Conservation (phyloP, 2,888 invertebrate genomes). For the Panzeria rudis region DNA sequence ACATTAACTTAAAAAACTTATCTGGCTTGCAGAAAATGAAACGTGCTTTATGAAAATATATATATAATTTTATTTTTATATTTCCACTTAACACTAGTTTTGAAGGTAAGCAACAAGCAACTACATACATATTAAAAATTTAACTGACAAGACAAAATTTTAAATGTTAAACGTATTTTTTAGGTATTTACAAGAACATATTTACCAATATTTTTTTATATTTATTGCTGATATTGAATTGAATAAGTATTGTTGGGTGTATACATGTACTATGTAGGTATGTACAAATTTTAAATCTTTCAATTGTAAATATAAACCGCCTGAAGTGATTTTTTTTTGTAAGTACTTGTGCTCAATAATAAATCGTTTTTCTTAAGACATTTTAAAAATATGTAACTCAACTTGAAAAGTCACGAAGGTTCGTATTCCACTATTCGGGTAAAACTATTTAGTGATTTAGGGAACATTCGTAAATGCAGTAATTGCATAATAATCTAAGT, state of each 20-base stretch:
- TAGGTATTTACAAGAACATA: constrained; percentile 8
- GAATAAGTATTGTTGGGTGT: not conserved
- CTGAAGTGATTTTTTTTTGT: not conserved
- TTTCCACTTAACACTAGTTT: constrained; percentile 20
- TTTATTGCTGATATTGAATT: not conserved
- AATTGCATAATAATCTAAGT: no score
- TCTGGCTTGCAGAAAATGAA: constrained; percentile 47
- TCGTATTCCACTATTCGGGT: not conserved
- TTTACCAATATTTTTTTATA: not conserved
- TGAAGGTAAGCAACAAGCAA: constrained; percentile 67
- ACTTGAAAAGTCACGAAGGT: not conserved
- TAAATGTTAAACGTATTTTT: not conserved
- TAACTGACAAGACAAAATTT: not conserved
- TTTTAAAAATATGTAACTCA: not conserved
- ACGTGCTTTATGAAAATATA: constrained; percentile 39
- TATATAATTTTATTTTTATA: constrained; percentile 3
- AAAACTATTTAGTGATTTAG: not conserved
- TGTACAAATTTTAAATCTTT: not conserved
- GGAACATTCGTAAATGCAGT: no score
- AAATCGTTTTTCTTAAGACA: not conserved
- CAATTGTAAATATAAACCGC: not conserved
- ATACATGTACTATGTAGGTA: not conserved
- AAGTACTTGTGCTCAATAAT: not conserved
- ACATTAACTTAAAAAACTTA: constrained; percentile 14
- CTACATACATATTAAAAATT: not conserved